A percentile compares a stretch with the other conserved stretches of the same genome.
These are phyloP conservation scores for Drosophila albomicans DNA, from an alignment of 1,140 invertebrate species.

Conservation along the genomic window DNA sequence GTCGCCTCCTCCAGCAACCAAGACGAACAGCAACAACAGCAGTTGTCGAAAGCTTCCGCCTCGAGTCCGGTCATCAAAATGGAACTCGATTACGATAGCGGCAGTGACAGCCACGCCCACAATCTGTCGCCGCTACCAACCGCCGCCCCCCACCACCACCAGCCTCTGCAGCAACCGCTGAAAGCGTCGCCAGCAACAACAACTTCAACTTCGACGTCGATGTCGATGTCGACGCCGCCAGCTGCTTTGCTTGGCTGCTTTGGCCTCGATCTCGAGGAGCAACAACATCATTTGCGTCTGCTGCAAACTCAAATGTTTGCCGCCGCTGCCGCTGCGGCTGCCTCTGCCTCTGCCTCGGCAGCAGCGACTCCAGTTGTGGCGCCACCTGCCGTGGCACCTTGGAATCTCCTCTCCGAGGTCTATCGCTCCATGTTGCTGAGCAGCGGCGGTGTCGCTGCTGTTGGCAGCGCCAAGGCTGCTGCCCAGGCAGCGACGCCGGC, in stretches of 20 bases:
- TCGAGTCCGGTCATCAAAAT: constrained; percentile 56
- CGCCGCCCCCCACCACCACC: not conserved
- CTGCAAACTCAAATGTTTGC: constrained; percentile 83
- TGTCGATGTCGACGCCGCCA: constrained; percentile 21
- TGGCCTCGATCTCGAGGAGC: constrained; percentile 60
- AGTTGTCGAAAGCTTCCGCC: not conserved
- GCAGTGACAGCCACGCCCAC: constrained; percentile 6
- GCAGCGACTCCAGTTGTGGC: constrained; percentile 27
- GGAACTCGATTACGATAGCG: constrained; percentile 57
- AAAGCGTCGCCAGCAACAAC: not conserved
- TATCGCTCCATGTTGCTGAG: constrained; percentile 80
- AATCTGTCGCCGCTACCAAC: constrained; percentile 48
- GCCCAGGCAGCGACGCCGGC: constrained; percentile 43
- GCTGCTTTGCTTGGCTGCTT: constrained; percentile 17
- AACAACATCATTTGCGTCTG: constrained; percentile 68
- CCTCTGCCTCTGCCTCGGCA: constrained; percentile 7
- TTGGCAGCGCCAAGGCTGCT: constrained; percentile 18
- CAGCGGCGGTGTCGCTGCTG: constrained; percentile 38
- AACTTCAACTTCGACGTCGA: not conserved
- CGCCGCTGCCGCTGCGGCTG: constrained; percentile 70
- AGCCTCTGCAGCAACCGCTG: not conserved
- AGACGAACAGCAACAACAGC: not conserved
- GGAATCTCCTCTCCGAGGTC: constrained; percentile 80
- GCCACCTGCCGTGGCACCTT: constrained; percentile 55
- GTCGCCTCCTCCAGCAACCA: constrained; percentile 23